Base-by-base conservation (phyloP, 2,797 vertebrate species). In the Sylvilagus floridanus region DNA sequence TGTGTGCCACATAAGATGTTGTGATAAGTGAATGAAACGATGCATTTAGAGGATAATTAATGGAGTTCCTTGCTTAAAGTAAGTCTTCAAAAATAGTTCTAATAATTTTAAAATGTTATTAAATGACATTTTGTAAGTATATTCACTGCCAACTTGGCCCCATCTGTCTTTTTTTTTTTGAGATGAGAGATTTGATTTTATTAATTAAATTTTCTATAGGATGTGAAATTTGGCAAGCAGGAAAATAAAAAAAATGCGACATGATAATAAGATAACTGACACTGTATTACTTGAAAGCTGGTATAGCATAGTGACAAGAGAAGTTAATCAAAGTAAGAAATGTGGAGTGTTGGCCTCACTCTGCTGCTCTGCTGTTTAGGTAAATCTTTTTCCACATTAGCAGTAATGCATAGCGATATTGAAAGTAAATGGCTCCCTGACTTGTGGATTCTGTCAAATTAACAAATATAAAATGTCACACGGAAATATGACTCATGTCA, bases 171-270 rank as follows among this genome's bases (percentile, higher is more conserved):
- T 63, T 81, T 76, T 54, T 92, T 65, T 16, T 71, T 75, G 47
- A 85, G 28, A 82, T 52, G 32, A 24, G 22, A 88, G 4, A n/a
- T 60, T 86, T 68, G n/a, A 47, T 96, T 88, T 94, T 42, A 50
- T 73, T 66, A 79, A 81, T 73, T 96, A 79, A 2, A 32, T 78
- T 78, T 91, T 88, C 83, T 50, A 35, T 77, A n/a, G 54, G 54
- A 83, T 73, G 21, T 32, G 73, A 75, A 88, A 77, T 75, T 79
- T 66, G 63, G 32, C 42, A 65, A 60, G 82, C 32, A 95, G 50
- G 72, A 89, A 88, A 71, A 69, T 78, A 35, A 72, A 47, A 90
- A 92, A 90, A 92, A 28, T 60, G 4, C 73, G 65, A 73, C 54
- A 75, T 12, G 26, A 90, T 69, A 90, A 88, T 60, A 78, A 12